Base-by-base conservation (phyloP, 1,140 invertebrate genomes). In the Liolophura sinensis region DNA sequence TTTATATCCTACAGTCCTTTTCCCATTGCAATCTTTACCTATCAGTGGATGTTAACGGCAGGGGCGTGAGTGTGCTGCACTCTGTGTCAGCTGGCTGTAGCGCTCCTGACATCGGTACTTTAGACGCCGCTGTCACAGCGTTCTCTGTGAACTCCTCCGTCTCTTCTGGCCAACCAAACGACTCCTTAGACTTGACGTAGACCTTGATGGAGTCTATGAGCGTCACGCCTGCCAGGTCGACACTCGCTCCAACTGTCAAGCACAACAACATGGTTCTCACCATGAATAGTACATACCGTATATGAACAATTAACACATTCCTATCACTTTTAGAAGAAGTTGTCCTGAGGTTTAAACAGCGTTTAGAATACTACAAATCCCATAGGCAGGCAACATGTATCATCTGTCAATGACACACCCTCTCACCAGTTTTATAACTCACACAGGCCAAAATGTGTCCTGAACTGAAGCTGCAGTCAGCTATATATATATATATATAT, bases 141-240 rank as follows among this genome's bases (percentile, higher is more conserved):
- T 88, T 87, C 61, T 89, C 87, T 7, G 89, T 84, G 46, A 90
- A 88, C 68, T 97, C 95, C 76, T 97, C 95, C 16, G 88, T 89
- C 78, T 98, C 96, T 83, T 98, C 96, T 0, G 96, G 95, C 96
- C 96, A 98, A 52, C 95, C 95, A 84, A 98, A 97, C 0, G 91
- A 87, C 80, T 98, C 96, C 86, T 98, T 98, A 4, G 93, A 94
- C 85, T 97, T 97, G 1, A 94, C 95, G 82, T 98, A 87, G 14
- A 96, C 90, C 87, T 96, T 96, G 16, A 98, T 91, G 51, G 93
- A 95, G 84, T 98, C 95, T 3, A 98, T 89, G 89, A 97, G 92
- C 25, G 92, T 96, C 1, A 97, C 90, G 69, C 91, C 90, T 72
- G 93, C 92, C 0, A 93, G 89, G 86, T 97, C 95, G 61, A 76